Conservation (phyloP, 2,888 invertebrate genomes). For the Macrosoma leucophasiata region DNA sequence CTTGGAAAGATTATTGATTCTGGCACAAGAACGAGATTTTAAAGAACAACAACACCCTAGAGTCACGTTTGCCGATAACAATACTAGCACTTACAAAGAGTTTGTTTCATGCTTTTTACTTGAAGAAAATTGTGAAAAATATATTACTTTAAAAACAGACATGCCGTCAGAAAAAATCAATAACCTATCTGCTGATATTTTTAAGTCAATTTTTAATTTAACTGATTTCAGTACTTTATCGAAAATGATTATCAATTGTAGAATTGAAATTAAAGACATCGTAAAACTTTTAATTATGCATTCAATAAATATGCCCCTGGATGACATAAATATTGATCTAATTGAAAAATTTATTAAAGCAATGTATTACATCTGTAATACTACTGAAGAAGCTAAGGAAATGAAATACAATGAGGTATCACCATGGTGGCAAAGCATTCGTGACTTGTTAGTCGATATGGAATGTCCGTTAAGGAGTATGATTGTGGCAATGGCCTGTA, state of each 20-base stretch:
- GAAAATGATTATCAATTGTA: constrained; percentile 42
- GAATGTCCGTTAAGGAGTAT: constrained; percentile 85
- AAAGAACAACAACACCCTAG: constrained; percentile 57
- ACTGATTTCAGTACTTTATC: constrained; percentile 38
- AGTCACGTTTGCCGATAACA: constrained; percentile 76
- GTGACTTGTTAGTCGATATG: constrained; percentile 83
- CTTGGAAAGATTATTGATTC: constrained; percentile 78
- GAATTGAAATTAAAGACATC: constrained; percentile 76
- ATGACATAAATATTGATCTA: constrained; percentile 68
- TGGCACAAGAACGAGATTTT: constrained; percentile 67
- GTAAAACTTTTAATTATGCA: constrained; percentile 82
- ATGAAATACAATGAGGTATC: constrained; percentile 83
- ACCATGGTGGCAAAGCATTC: constrained; percentile 88
- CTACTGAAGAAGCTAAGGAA: constrained; percentile 76
- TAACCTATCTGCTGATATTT: constrained; percentile 47
- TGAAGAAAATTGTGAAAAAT: constrained; percentile 41
- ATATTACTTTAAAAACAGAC: constrained; percentile 43
- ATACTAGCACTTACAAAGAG: constrained; percentile 66
- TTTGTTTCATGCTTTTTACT: constrained; percentile 74
- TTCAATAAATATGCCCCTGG: constrained; percentile 80
- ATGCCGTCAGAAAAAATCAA: constrained; percentile 43
- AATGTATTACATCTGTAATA: constrained; percentile 78
- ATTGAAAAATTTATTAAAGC: constrained; percentile 81
- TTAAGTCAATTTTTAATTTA: constrained; percentile 65
- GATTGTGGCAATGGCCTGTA: constrained; percentile 88